Percentiles rank a stretch among this genome's conserved stretches.
phyloP scores from a whole-genome alignment of 2,113 vertebrate genomes.

The Microtus richardsoni region DNA sequence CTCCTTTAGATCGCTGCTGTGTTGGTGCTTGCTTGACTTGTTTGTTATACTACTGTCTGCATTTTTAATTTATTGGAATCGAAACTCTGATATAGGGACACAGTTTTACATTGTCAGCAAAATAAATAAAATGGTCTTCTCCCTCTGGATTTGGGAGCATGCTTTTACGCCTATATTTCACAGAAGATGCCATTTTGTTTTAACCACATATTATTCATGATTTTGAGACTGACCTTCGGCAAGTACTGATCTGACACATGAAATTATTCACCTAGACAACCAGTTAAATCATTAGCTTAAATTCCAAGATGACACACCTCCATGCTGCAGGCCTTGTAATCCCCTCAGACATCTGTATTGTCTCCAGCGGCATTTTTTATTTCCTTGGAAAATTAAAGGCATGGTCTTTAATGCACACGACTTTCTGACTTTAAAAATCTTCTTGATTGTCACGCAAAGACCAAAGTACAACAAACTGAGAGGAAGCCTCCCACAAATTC shows the following conservation, averaged over 20 bases:
- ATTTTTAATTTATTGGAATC: conserved; percentile 2
- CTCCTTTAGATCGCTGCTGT: background rate
- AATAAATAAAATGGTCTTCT: background rate
- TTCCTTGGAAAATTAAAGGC: background rate
- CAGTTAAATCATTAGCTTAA: background rate
- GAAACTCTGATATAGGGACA: background rate
- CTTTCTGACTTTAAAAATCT: background rate
- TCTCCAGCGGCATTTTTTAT: background rate
- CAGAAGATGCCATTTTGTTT: background rate
- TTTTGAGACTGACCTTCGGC: background rate
- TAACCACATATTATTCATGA: background rate
- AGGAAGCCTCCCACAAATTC: background rate
- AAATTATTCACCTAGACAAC: background rate
- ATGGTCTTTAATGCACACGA: background rate
- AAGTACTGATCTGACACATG: background rate
- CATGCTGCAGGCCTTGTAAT: too few relatives aligned
- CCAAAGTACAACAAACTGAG: background rate
- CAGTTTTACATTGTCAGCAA: background rate
- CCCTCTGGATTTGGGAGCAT: background rate
- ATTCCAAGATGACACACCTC: background rate
- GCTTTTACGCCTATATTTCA: background rate
- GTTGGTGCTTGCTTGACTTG: background rate
- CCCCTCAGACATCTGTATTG: background rate
- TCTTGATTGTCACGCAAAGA: background rate
- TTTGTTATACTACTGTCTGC: background rate